Evolutionary conservation across 2,113 vertebrate genomes (phyloP).

Genomic region (Mesitornis unicolor): DNA sequence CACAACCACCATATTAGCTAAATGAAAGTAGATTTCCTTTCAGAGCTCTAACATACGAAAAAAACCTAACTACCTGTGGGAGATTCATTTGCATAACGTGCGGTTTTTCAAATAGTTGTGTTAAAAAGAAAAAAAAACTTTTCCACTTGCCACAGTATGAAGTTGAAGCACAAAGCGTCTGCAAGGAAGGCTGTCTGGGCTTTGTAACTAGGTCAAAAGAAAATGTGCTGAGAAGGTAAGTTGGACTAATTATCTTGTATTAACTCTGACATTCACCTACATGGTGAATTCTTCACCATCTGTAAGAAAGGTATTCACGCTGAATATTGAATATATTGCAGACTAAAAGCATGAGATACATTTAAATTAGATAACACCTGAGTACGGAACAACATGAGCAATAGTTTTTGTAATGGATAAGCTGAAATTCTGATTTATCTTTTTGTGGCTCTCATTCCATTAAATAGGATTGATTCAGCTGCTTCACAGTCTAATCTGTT

Average conservation of each 20-base stretch:
- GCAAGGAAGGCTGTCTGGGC: background rate
- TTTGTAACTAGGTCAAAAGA: background rate
- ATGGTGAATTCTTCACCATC: background rate
- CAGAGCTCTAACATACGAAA: background rate
- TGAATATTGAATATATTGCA: background rate
- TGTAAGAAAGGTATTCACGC: background rate
- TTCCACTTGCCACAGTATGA: background rate
- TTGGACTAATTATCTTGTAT: background rate
- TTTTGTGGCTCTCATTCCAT: background rate
- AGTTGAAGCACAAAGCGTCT: background rate
- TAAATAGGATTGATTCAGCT: background rate
- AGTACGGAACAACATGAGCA: background rate
- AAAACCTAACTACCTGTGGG: background rate
- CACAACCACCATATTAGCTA: constrained; percentile 36
- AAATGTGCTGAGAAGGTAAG: constrained; percentile 16
- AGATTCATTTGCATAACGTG: background rate
- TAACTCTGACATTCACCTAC: background rate
- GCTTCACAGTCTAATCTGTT: background rate
- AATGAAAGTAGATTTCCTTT: constrained; percentile 12
- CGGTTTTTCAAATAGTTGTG: background rate
- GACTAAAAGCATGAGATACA: background rate
- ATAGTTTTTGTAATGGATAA: background rate
- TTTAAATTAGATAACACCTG: background rate
- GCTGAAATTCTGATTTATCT: background rate
- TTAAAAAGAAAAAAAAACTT: background rate